Percentiles rank a stretch among this genome's conserved stretches.
Evolutionary conservation across 2,797 vertebrate genomes (phyloP).

Genomic region (Manis javanica): DNA sequence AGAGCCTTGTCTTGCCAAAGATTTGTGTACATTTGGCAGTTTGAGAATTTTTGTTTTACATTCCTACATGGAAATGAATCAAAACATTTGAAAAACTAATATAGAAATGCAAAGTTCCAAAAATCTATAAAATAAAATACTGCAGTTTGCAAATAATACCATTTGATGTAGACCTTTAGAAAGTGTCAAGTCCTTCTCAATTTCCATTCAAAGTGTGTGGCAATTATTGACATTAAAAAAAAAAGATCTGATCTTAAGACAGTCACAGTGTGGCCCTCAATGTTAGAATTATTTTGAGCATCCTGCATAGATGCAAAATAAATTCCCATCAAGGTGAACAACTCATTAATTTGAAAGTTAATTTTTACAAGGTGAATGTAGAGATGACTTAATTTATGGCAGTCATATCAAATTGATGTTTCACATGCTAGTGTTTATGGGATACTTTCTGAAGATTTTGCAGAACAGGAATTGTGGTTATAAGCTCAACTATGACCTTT

Average conservation of each 20-base stretch:
- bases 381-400: not conserved
- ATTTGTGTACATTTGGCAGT: conserved; percentile 90
- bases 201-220: not conserved
- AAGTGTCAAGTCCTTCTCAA: not conserved
- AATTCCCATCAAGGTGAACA: not conserved
- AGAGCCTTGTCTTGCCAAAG: conserved; percentile 87
- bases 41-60: conserved; percentile 83
- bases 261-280: not conserved
- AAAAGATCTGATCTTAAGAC: not conserved
- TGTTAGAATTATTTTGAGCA: conserved; percentile 17
- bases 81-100: conserved; percentile 58
- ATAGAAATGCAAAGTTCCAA: conserved; percentile 65
- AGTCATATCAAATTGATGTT: not conserved
- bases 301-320: not conserved
- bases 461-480: not conserved
- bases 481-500: not conserved
- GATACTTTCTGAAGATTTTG: not conserved
- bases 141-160: not conserved
- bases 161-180: not conserved
- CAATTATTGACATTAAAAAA: not conserved
- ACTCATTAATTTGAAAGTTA: conserved; percentile 40
- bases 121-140: conserved; percentile 50
- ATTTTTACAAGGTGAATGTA: not conserved
- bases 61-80: conserved; percentile 80
- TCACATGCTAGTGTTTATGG: not conserved